A percentile compares a stretch with the other conserved stretches of the same genome.
Evolutionary conservation across 2,113 vertebrate species (phyloP).

Genomic region (Shinisaurus crocodilurus): DNA sequence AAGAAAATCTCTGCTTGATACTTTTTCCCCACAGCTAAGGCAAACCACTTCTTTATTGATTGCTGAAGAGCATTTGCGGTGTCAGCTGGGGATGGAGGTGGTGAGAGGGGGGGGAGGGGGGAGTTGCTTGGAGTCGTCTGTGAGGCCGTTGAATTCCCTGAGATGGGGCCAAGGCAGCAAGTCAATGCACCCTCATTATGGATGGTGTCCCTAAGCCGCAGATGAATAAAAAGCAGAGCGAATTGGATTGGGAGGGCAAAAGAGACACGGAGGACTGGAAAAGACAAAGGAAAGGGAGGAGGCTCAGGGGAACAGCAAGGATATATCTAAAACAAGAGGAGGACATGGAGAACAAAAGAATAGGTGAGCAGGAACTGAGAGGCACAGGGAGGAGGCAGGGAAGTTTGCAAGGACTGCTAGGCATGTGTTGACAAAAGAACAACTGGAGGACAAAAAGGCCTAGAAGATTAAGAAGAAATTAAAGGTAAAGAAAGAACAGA

Average conservation of each 20-base stretch:
- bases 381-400: conserved; percentile 23
- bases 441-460: conserved; percentile 4
- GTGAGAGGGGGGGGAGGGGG: background rate
- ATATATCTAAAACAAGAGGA: background rate
- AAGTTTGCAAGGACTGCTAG: background rate
- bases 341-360: conserved; percentile 15
- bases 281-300: conserved; percentile 17
- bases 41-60: conserved; percentile 19
- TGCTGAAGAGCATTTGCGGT: background rate
- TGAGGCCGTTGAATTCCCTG: background rate
- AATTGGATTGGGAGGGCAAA: conserved; percentile 13
- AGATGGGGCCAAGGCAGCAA: background rate
- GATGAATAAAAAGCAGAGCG: background rate
- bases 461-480: background rate
- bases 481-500: background rate
- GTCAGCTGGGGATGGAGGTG: conserved; percentile 10
- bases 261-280: background rate
- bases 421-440: background rate
- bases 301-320: conserved; percentile 18
- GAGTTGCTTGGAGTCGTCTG: background rate
- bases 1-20: background rate
- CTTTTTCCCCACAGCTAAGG: background rate
- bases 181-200: background rate
- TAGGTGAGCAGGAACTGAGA: conserved; percentile 31
- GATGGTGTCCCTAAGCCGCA: conserved; percentile 9